These are phyloP conservation scores for Drosophila koepferae DNA, from an alignment of 2,888 invertebrate species.

Conservation along the genomic window DNA sequence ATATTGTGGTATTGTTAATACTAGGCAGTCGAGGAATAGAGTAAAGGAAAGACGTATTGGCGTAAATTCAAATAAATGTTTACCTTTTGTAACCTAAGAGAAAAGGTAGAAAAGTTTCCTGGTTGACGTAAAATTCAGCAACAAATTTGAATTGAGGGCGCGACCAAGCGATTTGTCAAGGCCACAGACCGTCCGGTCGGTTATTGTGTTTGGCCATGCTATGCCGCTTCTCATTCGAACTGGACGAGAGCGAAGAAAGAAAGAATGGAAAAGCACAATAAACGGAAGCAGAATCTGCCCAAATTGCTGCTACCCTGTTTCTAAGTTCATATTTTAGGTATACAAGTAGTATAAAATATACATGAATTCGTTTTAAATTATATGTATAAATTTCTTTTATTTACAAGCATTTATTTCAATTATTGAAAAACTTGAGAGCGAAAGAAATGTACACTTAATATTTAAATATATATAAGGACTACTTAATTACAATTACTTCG, in stretches of 20 bases:
- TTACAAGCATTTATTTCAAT: constrained; percentile 54
- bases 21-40: neutral
- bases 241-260: constrained; percentile 7
- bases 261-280: constrained; percentile 10
- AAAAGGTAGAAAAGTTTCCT: constrained; percentile 11
- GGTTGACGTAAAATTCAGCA: constrained; percentile 28
- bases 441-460: constrained; percentile 32
- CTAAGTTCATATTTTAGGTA: neutral
- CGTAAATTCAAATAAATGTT: neutral
- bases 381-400: constrained; percentile 30
- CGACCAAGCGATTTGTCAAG: constrained; percentile 39
- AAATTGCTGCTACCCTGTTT: constrained; percentile 8
- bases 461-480: constrained; percentile 30
- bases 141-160: constrained; percentile 36
- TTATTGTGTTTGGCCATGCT: constrained; percentile 42
- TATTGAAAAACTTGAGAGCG: constrained; percentile 29
- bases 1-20: neutral
- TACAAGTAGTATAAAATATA: neutral
- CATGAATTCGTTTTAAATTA: neutral
- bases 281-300: neutral
- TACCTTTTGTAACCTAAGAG: constrained; percentile 10
- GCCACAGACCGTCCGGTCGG: constrained; percentile 26
- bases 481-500: constrained; percentile 25
- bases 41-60: neutral
- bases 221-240: constrained; percentile 22